Evolutionary conservation across 2,888 invertebrate genomes (phyloP).

Genomic region (Daptonema setosum): DNA sequence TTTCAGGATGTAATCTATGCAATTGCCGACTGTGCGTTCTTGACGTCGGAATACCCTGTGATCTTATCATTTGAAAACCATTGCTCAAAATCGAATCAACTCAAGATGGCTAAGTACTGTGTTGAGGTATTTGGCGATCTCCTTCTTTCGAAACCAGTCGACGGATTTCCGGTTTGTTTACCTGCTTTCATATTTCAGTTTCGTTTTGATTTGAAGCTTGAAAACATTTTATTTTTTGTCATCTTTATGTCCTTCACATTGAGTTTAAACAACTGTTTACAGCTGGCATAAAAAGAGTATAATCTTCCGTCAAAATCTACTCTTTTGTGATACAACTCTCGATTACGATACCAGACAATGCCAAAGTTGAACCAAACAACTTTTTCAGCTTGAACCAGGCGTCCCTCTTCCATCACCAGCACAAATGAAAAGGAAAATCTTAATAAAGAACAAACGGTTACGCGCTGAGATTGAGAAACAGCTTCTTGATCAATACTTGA

Average conservation of each 20-base stretch:
- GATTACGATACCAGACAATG: no score
- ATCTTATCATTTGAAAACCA: slow-evolving; percentile 97
- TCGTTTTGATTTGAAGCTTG: no score
- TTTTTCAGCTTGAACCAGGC: slow-evolving; percentile 61
- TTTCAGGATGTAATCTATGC: slow-evolving; percentile 71
- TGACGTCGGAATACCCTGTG: slow-evolving; percentile 85
- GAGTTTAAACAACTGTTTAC: no score
- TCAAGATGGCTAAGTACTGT: slow-evolving; percentile 89
- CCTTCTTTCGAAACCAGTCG: slow-evolving; percentile 61
- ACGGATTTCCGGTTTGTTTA: slow-evolving; percentile 49
- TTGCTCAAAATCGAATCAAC: slow-evolving; percentile 50
- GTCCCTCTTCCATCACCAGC: slow-evolving; percentile 71
- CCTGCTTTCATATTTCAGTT: not conserved
- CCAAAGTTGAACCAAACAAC: no score
- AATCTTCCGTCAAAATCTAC: no score
- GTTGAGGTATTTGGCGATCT: slow-evolving; percentile 83
- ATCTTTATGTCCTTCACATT: no score
- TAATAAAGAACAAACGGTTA: slow-evolving; percentile 72
- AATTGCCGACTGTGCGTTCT: slow-evolving; percentile 86
- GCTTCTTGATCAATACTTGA: slow-evolving; percentile 28
- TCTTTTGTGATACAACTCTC: no score
- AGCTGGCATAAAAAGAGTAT: no score
- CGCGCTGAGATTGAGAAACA: slow-evolving; percentile 68
- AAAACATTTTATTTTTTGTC: no score
- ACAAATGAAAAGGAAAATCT: slow-evolving; percentile 68